Percentiles rank a stretch among this genome's conserved stretches.
Evolutionary conservation across 2,113 vertebrate species (phyloP).

Genomic region (Montifringilla adamsi): DNA sequence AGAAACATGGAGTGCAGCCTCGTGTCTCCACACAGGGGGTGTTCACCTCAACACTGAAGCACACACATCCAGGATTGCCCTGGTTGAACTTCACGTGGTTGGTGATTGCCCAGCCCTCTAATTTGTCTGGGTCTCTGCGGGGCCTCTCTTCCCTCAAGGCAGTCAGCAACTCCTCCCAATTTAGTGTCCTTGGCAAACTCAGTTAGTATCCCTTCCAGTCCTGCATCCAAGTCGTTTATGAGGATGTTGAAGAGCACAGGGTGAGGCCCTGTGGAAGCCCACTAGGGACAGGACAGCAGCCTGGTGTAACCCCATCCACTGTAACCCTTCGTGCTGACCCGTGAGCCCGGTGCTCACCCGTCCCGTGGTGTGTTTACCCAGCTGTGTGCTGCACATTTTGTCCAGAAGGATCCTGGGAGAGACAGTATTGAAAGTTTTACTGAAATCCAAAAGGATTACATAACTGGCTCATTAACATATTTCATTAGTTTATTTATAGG

Average conservation of each 20-base stretch:
- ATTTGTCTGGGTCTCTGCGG: neutral
- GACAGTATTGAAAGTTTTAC: neutral
- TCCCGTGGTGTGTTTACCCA: neutral
- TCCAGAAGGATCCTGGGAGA: neutral
- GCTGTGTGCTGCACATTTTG: neutral
- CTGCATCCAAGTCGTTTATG: neutral
- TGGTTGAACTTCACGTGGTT: rapidly evolving
- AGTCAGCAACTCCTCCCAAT: neutral
- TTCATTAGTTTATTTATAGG: neutral
- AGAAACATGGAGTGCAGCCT: no score
- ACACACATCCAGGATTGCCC: neutral
- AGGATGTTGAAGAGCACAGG: neutral
- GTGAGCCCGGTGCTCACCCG: neutral
- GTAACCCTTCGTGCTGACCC: neutral
- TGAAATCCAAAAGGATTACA: neutral
- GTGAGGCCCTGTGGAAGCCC: neutral
- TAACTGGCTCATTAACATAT: neutral
- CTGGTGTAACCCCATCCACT: neutral
- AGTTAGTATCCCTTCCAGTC: neutral
- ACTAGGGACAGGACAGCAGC: neutral
- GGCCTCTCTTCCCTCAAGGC: neutral
- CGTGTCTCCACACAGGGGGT: no score
- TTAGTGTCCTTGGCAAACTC: neutral
- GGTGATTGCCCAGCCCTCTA: neutral
- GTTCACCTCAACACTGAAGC: neutral